Conservation (phyloP, 1,140 invertebrate genomes). For the Pseudachorutes palmiensis region DNA sequence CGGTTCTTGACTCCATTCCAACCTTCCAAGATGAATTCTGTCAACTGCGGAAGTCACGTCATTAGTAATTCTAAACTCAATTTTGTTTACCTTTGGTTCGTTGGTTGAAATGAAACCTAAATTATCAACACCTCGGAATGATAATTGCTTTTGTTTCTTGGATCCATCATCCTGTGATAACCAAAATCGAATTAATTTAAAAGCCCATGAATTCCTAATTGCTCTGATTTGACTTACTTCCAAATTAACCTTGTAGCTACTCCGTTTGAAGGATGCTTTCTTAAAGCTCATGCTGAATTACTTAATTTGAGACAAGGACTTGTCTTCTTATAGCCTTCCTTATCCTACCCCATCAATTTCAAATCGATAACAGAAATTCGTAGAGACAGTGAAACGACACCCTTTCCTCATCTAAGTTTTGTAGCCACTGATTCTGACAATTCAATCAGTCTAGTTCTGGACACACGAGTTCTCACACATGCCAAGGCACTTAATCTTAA, state of each 20-base stretch:
- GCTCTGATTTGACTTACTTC: background rate
- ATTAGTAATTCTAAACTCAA: background rate
- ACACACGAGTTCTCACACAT: background rate
- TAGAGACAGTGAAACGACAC: background rate
- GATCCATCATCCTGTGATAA: background rate
- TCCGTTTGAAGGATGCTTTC: background rate
- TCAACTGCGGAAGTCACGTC: background rate
- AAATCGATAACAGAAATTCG: background rate
- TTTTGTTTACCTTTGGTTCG: slow-evolving; percentile 4
- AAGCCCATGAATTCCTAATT: background rate
- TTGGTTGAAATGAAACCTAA: slow-evolving; percentile 1
- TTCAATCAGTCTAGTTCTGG: background rate
- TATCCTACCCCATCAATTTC: slow-evolving; percentile 6
- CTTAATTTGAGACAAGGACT: background rate
- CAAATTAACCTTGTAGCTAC: background rate
- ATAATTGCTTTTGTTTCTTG: background rate
- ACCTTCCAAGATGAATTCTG: slow-evolving; percentile 1
- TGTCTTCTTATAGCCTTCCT: background rate
- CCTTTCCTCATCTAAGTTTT: background rate
- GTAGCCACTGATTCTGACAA: background rate
- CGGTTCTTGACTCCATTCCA: slow-evolving; percentile 2
- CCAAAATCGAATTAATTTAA: background rate
- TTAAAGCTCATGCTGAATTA: background rate
- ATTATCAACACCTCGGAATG: background rate
- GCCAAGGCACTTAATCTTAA: slow-evolving; percentile 2